Conservation (phyloP, 2,113 vertebrate species). For the Puma concolor region DNA sequence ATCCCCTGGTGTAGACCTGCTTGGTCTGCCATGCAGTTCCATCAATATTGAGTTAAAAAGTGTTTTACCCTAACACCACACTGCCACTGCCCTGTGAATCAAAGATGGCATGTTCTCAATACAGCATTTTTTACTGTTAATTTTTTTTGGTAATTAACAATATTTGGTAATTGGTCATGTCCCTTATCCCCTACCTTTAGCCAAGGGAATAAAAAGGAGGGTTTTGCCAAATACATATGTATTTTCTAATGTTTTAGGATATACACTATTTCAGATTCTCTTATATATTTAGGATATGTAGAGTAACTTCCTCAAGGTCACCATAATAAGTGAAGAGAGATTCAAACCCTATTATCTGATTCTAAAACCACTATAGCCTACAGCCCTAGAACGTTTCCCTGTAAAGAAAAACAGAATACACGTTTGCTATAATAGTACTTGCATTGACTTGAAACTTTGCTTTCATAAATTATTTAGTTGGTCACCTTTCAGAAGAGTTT, state of each 20-base stretch:
- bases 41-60: neutral
- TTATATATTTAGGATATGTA: neutral
- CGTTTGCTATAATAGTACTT: neutral
- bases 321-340: neutral
- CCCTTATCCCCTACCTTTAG: neutral
- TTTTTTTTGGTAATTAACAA: neutral
- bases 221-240: neutral
- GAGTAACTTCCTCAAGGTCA: conserved; percentile 12
- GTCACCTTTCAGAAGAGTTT: conserved; percentile 47
- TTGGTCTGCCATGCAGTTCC: neutral
- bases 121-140: neutral
- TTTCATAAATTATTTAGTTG: conserved; percentile 47
- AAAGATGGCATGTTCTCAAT: neutral
- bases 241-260: conserved; percentile 44
- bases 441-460: neutral
- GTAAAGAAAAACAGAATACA: neutral
- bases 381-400: neutral
- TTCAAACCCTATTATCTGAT: neutral
- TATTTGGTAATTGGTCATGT: neutral
- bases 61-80: neutral
- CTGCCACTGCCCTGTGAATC: neutral
- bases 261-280: neutral
- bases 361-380: neutral
- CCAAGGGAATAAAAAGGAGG: neutral
- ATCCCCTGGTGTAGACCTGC: neutral